These are phyloP conservation scores for Lingula anatina DNA, from an alignment of 2,888 invertebrate species.

Conservation along the genomic window DNA sequence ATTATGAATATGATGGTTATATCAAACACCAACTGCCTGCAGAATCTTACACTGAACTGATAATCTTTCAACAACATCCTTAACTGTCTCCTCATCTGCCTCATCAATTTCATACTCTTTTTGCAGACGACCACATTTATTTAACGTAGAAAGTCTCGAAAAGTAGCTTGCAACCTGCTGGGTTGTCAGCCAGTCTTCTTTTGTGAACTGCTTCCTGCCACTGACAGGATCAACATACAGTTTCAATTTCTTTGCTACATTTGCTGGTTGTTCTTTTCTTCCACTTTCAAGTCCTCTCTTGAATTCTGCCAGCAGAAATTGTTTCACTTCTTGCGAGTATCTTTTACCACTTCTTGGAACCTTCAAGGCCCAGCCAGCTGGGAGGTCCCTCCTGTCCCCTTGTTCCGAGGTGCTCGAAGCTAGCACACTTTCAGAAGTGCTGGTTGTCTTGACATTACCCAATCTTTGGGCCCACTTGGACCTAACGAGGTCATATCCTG, in stretches of 20 bases:
- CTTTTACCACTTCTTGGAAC: background rate
- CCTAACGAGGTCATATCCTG: background rate
- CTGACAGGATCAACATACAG: background rate
- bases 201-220: background rate
- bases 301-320: background rate
- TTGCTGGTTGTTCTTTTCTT: background rate
- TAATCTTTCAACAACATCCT: too few species aligned
- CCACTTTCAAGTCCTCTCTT: background rate
- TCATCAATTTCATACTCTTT: too few species aligned
- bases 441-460: too few species aligned
- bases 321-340: background rate
- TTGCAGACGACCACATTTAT: background rate
- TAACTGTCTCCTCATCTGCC: too few species aligned
- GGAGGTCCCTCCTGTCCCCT: too few species aligned
- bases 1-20: too few species aligned
- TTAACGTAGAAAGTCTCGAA: background rate
- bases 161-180: background rate
- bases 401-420: too few species aligned
- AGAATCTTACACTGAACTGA: too few species aligned
- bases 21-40: too few species aligned
- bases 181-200: background rate
- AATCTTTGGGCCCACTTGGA: background rate
- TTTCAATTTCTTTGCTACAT: background rate
- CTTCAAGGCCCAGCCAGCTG: background rate
- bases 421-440: too few species aligned